A percentile compares a stretch with the other conserved stretches of the same genome.
These are phyloP conservation scores for Eulemur rubriventer DNA, from an alignment of 2,797 vertebrate species.

Conservation along the genomic window DNA sequence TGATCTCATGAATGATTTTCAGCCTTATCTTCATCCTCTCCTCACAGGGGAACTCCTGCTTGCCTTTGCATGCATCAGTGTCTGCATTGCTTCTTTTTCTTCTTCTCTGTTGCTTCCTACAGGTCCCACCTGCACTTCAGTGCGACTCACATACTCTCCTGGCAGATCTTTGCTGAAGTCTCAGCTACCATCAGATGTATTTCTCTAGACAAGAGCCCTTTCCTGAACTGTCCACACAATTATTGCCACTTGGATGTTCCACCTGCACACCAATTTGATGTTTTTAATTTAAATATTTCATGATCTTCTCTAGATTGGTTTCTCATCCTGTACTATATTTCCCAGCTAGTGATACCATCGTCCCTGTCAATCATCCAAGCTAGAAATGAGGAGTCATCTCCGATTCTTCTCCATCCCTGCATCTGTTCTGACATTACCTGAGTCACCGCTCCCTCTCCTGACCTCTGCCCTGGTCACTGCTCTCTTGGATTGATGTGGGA, in stretches of 20 bases:
- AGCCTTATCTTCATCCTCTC: background rate
- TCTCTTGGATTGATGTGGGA: background rate
- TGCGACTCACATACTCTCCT: background rate
- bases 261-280: background rate
- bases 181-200: background rate
- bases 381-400: background rate
- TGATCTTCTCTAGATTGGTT: background rate
- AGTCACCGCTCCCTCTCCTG: background rate
- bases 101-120: background rate
- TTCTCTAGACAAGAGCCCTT: background rate
- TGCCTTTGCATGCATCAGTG: background rate
- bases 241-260: background rate
- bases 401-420: background rate
- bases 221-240: background rate
- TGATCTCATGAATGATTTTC: background rate
- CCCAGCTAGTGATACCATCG: background rate
- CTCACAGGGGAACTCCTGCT: background rate
- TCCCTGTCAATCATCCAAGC: background rate
- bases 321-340: background rate
- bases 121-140: background rate
- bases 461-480: background rate
- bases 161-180: background rate
- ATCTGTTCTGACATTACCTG: background rate
- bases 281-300: background rate
- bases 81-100: background rate